Evolutionary conservation across 2,113 vertebrate species (phyloP).

Genomic region (Scopus umbretta): DNA sequence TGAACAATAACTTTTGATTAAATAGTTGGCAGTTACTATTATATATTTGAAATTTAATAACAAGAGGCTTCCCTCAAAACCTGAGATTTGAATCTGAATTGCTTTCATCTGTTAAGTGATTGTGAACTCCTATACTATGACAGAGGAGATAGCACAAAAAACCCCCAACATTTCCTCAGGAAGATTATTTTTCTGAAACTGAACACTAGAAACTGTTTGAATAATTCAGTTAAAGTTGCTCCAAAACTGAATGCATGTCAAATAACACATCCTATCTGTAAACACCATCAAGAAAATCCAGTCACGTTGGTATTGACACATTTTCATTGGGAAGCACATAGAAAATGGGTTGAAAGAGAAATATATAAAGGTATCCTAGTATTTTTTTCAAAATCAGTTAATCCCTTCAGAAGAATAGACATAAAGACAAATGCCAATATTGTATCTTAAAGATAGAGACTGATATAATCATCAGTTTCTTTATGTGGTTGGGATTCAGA

Average conservation of each 20-base stretch:
- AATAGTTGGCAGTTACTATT: slow-evolving; percentile 55
- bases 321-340: slow-evolving; percentile 31
- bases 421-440: neutral
- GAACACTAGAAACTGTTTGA: slow-evolving; percentile 47
- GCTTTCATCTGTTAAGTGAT: slow-evolving; percentile 61
- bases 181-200: slow-evolving; percentile 58
- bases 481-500: neutral
- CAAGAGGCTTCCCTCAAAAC: slow-evolving; percentile 50
- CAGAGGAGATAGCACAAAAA: slow-evolving; percentile 45
- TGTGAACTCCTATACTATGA: slow-evolving; percentile 35
- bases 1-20: slow-evolving; percentile 69
- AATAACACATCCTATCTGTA: slow-evolving; percentile 34
- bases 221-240: slow-evolving; percentile 64
- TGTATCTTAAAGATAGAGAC: neutral
- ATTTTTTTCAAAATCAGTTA: neutral
- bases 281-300: slow-evolving; percentile 63
- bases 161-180: slow-evolving; percentile 41
- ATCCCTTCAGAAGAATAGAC: neutral
- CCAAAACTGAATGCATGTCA: slow-evolving; percentile 47
- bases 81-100: slow-evolving; percentile 73
- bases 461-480: neutral
- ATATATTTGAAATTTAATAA: slow-evolving; percentile 63
- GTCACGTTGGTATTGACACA: slow-evolving; percentile 46
- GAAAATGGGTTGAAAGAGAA: neutral
- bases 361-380: neutral